These are phyloP conservation scores for Pteria penguin DNA, from an alignment of 2,888 invertebrate species.

Conservation along the genomic window DNA sequence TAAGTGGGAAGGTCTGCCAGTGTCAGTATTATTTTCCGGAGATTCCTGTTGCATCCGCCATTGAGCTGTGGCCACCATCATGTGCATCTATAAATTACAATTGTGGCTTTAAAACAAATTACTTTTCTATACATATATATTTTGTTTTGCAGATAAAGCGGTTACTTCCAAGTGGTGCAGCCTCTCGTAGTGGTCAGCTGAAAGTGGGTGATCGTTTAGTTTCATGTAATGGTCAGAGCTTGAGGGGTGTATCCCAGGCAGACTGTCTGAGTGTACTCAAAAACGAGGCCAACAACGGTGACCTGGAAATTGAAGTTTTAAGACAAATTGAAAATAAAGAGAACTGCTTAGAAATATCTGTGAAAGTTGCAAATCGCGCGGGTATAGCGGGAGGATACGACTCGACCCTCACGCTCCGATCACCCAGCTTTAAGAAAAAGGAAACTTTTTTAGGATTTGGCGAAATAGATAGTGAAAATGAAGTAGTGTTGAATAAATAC, in stretches of 20 bases:
- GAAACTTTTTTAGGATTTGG: constrained; percentile 10
- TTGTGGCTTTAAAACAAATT: too few relatives aligned
- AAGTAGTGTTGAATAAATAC: constrained; percentile 37
- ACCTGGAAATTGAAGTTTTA: constrained; percentile 82
- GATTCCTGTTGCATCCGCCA: too few relatives aligned
- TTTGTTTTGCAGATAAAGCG: constrained; percentile 73
- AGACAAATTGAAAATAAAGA: constrained; percentile 57
- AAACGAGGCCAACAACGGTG: constrained; percentile 89
- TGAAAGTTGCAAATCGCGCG: constrained; percentile 41
- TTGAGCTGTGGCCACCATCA: too few relatives aligned
- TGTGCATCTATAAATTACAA: too few relatives aligned
- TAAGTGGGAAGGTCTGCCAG: too few relatives aligned
- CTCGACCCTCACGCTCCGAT: constrained; percentile 26
- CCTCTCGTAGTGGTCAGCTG: constrained; percentile 87
- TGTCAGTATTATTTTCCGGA: too few relatives aligned
- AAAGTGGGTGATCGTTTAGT: constrained; percentile 93
- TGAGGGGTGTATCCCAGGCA: constrained; percentile 91
- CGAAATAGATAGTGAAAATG: constrained; percentile 37
- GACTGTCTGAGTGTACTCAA: constrained; percentile 93
- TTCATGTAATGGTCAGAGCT: constrained; percentile 89
- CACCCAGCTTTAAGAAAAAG: constrained; percentile 20
- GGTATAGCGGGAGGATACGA: constrained; percentile 11
- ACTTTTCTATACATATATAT: too few relatives aligned
- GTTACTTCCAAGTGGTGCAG: constrained; percentile 71
- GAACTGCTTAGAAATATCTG: constrained; percentile 56